Base-by-base conservation (phyloP, 2,888 invertebrate species). In the Anoplius nigerrimus region DNA sequence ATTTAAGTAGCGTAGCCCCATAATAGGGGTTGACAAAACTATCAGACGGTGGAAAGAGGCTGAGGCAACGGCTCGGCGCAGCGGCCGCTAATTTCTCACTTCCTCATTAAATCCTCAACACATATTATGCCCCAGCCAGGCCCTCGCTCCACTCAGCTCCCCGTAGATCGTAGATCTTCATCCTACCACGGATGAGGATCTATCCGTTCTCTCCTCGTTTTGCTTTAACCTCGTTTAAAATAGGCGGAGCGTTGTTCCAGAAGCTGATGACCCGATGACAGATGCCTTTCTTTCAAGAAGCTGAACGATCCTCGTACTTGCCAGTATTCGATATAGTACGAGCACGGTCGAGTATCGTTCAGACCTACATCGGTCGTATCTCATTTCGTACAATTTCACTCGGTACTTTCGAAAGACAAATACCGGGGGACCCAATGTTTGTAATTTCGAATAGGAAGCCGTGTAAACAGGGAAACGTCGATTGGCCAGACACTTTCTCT, bases 71-170 rank as follows among this genome's bases (percentile, higher is more conserved):
- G 77, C 78, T 82, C 76, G 76, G 70, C 81, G 76, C 72, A 79
- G 76, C 74, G 78, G 76, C 81, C 78, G 84, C 85, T 88, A 88
- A 88, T 88, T 88, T 84, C 85, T 88, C 84, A 86, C 86, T 88
- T 88, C 88, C 88, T 88, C 87, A 88, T 88, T 88, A 88, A 87
- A 86, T 82, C 80, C 84, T 86, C 84, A 78, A 79, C 84, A 76
- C 79, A 74, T 77, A 83, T 84, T 84, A 84, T 80, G 82, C 73
- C 82, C 84, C 79, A 66, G 76, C 71, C 75, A 75, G 75, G 74
- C 76, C 76, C 81, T 79, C 78, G 73, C 78, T 73, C 70, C 65
- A 64, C 80, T 75, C 75, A 67, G 59, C 80, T 82, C 77, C 80
- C 80, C 74, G 79, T 79, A 78, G 79, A 82, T 77, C 76, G 81